Base-by-base conservation (phyloP, 1,140 invertebrate species). In the Notospermus geniculatus region DNA sequence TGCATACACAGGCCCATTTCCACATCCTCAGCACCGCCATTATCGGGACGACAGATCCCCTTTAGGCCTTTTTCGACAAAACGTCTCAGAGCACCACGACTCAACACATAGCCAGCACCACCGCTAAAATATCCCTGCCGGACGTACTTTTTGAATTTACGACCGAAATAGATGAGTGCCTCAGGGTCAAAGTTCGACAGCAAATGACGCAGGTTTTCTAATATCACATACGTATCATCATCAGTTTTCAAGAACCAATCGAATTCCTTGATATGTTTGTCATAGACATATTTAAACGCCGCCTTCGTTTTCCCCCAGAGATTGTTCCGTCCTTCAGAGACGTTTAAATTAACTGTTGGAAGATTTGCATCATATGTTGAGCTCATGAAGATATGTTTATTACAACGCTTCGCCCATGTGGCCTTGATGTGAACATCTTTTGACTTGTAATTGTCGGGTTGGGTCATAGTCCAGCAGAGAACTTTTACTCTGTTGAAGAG, bases 201-300 rank as follows among this genome's bases (percentile, higher is more conserved):
- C 52, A 81, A 74, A 53, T 72, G 65, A 27, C 79, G 67, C 11
- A 83, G 66, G 67, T 83, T 83, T 65, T 82, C 79, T 11, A 81
- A 32, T 1, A 82, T 73, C 23, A 87, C 88, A 85, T 80, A 93
- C 83, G 93, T 95, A 73, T 96, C 93, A 80, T 95, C 93, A 74
- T 97, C 93, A 29, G 93, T 93, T 80, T 97, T 97, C 63, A 96
- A 82, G 77, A 95, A 95, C 92, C 92, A 96, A 79, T 96, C 93
- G 17, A 45, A 64, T 2, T 68, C 52, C 17, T 67, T 32, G 11
- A 62, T 46, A 73, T 95, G 88, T 50, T 72, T 46, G 17, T 73
- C 29, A 39, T 71, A 93, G 23, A 91, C 85, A 73, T 93, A 92
- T 23, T 63, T 50, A 22, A 71, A 63, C 2, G 66, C 62, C 50